These are phyloP conservation scores for Bellardia pandia DNA, from an alignment of 2,888 invertebrate genomes.

Conservation along the genomic window DNA sequence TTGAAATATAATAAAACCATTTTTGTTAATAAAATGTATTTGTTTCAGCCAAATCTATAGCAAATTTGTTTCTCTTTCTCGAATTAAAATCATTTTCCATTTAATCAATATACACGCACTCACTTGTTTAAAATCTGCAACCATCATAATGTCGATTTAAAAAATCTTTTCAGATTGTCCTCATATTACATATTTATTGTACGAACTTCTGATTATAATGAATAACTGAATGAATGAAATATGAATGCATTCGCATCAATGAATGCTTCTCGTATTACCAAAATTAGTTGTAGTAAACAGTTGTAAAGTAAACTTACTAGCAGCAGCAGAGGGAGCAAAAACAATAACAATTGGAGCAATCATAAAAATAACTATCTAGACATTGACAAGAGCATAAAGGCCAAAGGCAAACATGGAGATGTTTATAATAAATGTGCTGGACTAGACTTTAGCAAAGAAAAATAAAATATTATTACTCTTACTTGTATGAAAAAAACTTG, in stretches of 20 bases:
- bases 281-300: slow-evolving; percentile 56
- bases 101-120: too few species aligned
- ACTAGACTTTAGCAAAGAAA: not conserved
- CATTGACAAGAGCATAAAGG: slow-evolving; percentile 11
- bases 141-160: too few species aligned
- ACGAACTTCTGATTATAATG: slow-evolving; percentile 39
- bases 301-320: slow-evolving; percentile 33
- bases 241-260: slow-evolving; percentile 57
- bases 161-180: not conserved
- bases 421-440: not conserved
- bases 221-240: slow-evolving; percentile 47
- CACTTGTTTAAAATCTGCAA: too few species aligned
- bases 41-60: too few species aligned
- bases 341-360: not conserved
- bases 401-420: slow-evolving; percentile 10
- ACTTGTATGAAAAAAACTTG: too few species aligned
- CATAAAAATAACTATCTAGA: slow-evolving; percentile 1
- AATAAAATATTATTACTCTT: too few species aligned
- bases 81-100: too few species aligned
- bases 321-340: slow-evolving; percentile 4
- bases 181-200: not conserved
- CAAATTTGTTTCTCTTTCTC: too few species aligned
- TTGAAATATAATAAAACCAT: too few species aligned
- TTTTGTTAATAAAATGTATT: too few species aligned
- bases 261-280: slow-evolving; percentile 52